Base-by-base conservation (phyloP, 2,113 vertebrate genomes). In the Catagonus wagneri region DNA sequence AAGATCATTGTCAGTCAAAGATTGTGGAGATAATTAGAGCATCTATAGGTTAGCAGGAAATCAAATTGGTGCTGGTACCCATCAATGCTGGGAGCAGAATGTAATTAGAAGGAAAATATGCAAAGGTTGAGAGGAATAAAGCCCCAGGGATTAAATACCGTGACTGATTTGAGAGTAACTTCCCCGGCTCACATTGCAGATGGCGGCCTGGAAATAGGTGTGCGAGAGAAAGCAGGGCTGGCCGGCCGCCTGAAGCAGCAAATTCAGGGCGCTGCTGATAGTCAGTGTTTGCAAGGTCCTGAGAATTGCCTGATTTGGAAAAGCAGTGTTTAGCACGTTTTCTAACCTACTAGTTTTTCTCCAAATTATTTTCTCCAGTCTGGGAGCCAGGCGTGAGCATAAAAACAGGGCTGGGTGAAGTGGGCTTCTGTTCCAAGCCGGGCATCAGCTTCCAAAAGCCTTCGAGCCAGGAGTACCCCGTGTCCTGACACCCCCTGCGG, bases 21-120 rank as follows among this genome's bases (percentile, higher is more conserved):
- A 76, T 12, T 61, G 95, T 83, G 96, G 50, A 96, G 83, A 95
- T 97, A 98, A 97, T 98, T 95, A 97, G 96, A 89, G 92, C 85
- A 95, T 84, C 94, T 90, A 83, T 79, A 93, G 96, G 65, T 89
- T 61, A 97, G 95, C 95, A 83, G 92, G 95, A 96, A 97, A 96
- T 36, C 92, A 97, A 86, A 91, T 90, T 69, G 93, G 93, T 96
- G 79, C 56, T 65, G 81, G 44, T 71, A 52, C 89, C 92, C 72
- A 54, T 69, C 89, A 96, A 86, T 23, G 97, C 83, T 1, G 1
- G 90, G 81, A 50, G 76, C 88, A 7, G 61, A 89, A 78, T 0
- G 1, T 83, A 88, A 95, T 89, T 3, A 90, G 80, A 72, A 58
- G 65, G 90, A 58, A 93, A 97, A 97, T 89, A 95, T 97, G 72